A percentile compares a stretch with the other conserved stretches of the same genome.
Conservation (phyloP, 2,797 vertebrate species). For the Adelosebastes latens region DNA sequence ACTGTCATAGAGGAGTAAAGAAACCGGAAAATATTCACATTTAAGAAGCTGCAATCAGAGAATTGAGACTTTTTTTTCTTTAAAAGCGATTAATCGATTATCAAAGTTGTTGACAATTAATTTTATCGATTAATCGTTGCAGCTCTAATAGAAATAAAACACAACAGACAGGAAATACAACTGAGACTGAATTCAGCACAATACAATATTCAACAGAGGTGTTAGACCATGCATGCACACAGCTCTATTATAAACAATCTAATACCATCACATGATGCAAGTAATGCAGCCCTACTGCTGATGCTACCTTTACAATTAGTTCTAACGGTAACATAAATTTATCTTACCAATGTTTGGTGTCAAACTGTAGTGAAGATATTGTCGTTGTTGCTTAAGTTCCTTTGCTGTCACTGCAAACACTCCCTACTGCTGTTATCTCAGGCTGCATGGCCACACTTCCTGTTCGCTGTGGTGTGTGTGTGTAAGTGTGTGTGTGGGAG, state of each 20-base stretch:
- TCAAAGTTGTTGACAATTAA: no score
- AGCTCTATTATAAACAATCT: background rate
- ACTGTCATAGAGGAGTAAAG: no score
- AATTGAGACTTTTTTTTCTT: no score
- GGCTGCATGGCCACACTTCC: slow-evolving; percentile 69
- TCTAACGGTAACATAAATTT: background rate
- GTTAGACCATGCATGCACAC: background rate
- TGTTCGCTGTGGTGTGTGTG: slow-evolving; percentile 33
- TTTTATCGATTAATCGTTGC: no score
- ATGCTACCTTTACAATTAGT: background rate
- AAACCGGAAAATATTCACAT: no score
- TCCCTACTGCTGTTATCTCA: slow-evolving; percentile 52
- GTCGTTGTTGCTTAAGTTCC: slow-evolving; percentile 24
- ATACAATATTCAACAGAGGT: background rate
- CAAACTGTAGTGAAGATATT: slow-evolving; percentile 5
- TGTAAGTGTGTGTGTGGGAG: background rate
- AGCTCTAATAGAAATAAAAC: background rate
- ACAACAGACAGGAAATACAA: background rate
- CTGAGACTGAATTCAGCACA: background rate
- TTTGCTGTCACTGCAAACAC: slow-evolving; percentile 57
- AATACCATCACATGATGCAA: background rate
- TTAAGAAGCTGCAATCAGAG: no score
- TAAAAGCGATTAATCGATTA: no score
- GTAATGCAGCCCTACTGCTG: background rate
- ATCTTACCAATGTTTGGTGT: slow-evolving; percentile 55